Base-by-base conservation (phyloP, 2,888 invertebrate genomes). In the Nomada ferruginata region DNA sequence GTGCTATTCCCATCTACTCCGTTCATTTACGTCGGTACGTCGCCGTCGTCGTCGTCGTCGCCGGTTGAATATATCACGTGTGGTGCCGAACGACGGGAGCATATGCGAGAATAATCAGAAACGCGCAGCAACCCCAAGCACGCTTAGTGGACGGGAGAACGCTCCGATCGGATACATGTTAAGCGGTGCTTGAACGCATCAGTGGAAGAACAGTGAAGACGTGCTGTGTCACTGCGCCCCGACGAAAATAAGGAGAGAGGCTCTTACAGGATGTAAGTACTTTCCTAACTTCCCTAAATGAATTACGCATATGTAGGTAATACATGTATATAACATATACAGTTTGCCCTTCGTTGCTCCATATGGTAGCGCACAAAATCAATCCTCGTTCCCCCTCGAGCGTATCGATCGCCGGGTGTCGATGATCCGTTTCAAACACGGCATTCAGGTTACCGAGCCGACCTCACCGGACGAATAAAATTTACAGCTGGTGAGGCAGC, bases 241-340 rank as follows among this genome's bases (percentile, higher is more conserved):
- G 87, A 76, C 82, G 66, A 79, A 82, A 15, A 65, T 4, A 66
- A 26, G 65, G 15, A 66, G 52, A 86, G 76, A 87, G 66, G 74
- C 86, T 78, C 72, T 77, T 83, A 79, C 76, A 75, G 75, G 63
- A 83, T 64, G 87, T 87, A 72, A 87, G 87, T 87, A 87, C 53
- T 0, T 1, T n/a, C 15, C 29, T 59, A 10, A 57, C 13, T 50
- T 20, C 9, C 20, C n/a, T 20, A 20, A 20, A n/a, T 36, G 36
- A 36, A 36, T 10, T 18, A 36, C 36, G 10, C 29, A n/a, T 18
- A 29, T 15, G 18, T 42, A n/a, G 1, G 2, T n/a, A n/a, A n/a
- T 47, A 18, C 36, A 42, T 29, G 29, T 7, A 29, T 29, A 7
- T 29, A 29, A 36, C 36, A 7, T 36, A 5, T 36, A 2, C 20